phyloP scores from a whole-genome alignment of 2,113 vertebrate species.

The Tricholaema leucomelas region DNA sequence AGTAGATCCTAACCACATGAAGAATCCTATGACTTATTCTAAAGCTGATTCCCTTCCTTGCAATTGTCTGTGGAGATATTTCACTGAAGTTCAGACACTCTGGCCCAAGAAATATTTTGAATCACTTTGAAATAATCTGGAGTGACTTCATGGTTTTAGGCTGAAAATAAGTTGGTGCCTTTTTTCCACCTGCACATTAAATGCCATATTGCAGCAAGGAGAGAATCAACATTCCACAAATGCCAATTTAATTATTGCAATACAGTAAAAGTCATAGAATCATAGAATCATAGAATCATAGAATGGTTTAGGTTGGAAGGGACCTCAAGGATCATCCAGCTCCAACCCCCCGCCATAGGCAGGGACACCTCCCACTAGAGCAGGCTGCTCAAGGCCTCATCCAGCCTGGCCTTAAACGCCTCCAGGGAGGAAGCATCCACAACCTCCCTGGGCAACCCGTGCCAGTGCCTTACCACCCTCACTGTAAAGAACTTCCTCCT shows the following conservation, averaged over 20 bases:
- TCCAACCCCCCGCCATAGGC: too few species aligned
- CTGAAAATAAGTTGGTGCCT: background rate
- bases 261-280: too few species aligned
- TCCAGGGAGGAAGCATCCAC: too few species aligned
- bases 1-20: background rate
- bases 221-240: background rate
- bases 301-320: too few species aligned
- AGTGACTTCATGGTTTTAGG: background rate
- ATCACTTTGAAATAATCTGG: background rate
- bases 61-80: background rate
- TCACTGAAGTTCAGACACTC: background rate
- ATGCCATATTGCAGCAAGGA: background rate
- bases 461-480: too few species aligned
- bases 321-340: too few species aligned
- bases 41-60: background rate
- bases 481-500: too few species aligned
- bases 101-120: background rate
- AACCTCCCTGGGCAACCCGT: too few species aligned
- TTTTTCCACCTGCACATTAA: background rate
- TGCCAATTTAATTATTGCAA: background rate
- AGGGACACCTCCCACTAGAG: too few species aligned
- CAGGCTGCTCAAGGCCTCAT: too few species aligned
- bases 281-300: too few species aligned
- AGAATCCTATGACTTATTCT: background rate
- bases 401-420: too few species aligned